These are phyloP conservation scores for Pedetes capensis DNA, from an alignment of 2,113 vertebrate species.

Conservation along the genomic window DNA sequence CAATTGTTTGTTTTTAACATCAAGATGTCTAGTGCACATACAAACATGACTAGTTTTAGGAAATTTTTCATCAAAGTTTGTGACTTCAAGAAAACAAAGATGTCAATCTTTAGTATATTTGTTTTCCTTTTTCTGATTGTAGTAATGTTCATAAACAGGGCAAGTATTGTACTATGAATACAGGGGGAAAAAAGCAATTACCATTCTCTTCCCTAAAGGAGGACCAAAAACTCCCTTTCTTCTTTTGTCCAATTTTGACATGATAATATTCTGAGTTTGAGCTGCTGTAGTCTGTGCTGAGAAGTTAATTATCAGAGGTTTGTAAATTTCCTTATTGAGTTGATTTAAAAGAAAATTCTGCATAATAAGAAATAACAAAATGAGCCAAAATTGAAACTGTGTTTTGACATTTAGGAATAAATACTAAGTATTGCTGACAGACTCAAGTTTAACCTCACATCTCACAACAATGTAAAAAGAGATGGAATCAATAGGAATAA, in stretches of 20 bases:
- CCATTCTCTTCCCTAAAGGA: slow-evolving; percentile 91
- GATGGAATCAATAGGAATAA: background rate
- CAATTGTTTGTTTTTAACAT: background rate
- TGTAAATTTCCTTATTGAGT: slow-evolving; percentile 90
- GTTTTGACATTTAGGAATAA: slow-evolving; percentile 52
- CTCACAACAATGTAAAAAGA: background rate
- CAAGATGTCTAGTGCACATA: background rate
- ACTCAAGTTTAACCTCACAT: background rate
- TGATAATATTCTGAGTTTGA: slow-evolving; percentile 94
- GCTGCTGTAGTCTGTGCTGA: slow-evolving; percentile 94
- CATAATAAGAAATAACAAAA: slow-evolving; percentile 61
- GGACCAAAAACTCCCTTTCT: slow-evolving; percentile 92
- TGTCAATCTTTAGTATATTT: background rate
- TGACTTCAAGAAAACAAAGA: background rate
- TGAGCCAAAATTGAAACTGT: background rate
- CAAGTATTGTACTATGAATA: accelerated
- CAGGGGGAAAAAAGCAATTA: slow-evolving; percentile 67
- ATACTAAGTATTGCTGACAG: background rate
- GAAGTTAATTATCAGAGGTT: slow-evolving; percentile 92
- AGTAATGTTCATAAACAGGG: background rate
- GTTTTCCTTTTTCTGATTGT: background rate
- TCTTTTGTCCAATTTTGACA: slow-evolving; percentile 93
- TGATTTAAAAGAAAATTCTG: slow-evolving; percentile 92
- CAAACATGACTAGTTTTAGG: background rate
- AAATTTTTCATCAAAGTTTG: background rate